These are phyloP conservation scores for Eupithecia exiguata DNA, from an alignment of 2,888 invertebrate genomes.

Conservation along the genomic window DNA sequence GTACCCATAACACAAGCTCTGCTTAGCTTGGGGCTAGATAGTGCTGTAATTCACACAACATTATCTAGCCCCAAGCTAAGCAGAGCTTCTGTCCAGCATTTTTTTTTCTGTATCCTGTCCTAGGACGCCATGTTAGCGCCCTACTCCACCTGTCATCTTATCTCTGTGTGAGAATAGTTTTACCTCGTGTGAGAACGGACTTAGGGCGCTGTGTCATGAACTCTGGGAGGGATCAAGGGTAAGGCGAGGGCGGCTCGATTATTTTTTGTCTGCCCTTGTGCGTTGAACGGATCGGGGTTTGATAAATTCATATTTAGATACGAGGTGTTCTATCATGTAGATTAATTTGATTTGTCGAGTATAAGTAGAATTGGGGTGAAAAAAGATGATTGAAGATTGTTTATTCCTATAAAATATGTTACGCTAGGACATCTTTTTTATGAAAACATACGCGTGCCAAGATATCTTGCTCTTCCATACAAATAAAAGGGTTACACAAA, in stretches of 20 bases:
- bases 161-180: background rate
- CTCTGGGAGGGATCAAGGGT: constrained; percentile 41
- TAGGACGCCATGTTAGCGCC: background rate
- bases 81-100: too few relatives aligned
- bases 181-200: constrained; percentile 5
- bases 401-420: background rate
- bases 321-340: background rate
- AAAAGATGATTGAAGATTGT: background rate
- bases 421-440: background rate
- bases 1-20: too few relatives aligned
- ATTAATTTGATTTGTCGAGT: background rate
- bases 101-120: background rate
- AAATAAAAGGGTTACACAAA: too few relatives aligned
- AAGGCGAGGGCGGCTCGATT: constrained; percentile 16
- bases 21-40: too few relatives aligned
- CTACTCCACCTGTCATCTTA: background rate
- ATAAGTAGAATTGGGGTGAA: background rate
- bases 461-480: too few relatives aligned
- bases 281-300: constrained; percentile 4
- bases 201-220: constrained; percentile 44
- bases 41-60: too few relatives aligned
- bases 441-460: too few relatives aligned
- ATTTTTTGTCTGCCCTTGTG: constrained; percentile 19
- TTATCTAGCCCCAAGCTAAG: too few relatives aligned
- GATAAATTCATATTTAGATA: background rate